phyloP scores from a whole-genome alignment of 2,113 vertebrate species.

The Anolis sagrei region DNA sequence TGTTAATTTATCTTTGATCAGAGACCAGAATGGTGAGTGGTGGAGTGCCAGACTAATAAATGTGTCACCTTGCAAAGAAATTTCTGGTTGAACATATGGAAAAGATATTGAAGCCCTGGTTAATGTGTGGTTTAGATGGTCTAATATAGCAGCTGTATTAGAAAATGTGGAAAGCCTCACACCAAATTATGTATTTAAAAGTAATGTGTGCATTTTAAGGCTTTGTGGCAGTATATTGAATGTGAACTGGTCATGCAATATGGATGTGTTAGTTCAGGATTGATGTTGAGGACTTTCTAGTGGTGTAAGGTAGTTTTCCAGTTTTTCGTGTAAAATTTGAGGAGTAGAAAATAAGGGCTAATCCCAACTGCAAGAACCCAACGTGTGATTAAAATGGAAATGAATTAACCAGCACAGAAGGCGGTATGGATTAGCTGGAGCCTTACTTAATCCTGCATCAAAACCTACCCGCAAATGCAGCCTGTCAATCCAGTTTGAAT shows the following conservation, averaged over 20 bases:
- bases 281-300: neutral
- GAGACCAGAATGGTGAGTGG: neutral
- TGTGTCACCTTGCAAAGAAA: neutral
- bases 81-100: too few relatives aligned
- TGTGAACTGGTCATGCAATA: neutral
- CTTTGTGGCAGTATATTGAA: neutral
- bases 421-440: neutral
- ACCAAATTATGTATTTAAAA: neutral
- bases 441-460: conserved; percentile 4
- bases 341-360: neutral
- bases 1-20: neutral
- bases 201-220: neutral
- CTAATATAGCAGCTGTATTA: neutral
- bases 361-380: neutral
- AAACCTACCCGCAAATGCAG: neutral
- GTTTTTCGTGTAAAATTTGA: neutral
- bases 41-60: neutral
- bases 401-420: neutral
- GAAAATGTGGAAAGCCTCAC: too few relatives aligned
- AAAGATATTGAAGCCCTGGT: neutral
- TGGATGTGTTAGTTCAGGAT: neutral
- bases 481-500: conserved; percentile 39
- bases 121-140: neutral
- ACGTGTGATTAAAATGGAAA: neutral
- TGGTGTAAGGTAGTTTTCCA: neutral